Conservation (phyloP, 2,113 vertebrate genomes). For the Myotis lucifugus region DNA sequence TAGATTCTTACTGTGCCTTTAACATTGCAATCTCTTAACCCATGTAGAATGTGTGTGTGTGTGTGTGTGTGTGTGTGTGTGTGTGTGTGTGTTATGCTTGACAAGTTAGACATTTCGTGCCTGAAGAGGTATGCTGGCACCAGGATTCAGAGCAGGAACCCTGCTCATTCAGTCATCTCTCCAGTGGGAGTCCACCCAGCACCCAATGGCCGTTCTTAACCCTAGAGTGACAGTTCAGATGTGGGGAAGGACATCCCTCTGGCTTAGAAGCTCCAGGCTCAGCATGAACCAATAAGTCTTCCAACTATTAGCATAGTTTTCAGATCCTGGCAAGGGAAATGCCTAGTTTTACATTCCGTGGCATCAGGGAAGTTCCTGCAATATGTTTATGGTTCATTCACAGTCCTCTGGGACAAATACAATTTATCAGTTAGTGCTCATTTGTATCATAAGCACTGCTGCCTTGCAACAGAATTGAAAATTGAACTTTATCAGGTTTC, state of each 20-base stretch:
- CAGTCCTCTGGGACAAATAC: not conserved
- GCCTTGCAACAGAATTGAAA: not conserved
- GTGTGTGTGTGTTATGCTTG: not conserved
- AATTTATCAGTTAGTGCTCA: not conserved
- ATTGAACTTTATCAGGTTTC: not conserved
- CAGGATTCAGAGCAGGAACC: not conserved
- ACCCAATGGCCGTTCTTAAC: not conserved
- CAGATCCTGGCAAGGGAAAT: not conserved
- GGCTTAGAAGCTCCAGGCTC: not conserved
- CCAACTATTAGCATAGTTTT: not conserved
- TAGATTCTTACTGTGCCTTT: not conserved
- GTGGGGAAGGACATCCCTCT: not conserved
- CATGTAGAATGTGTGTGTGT: not conserved
- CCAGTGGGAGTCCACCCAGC: not conserved
- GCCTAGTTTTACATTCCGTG: not conserved
- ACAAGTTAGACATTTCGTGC: not conserved
- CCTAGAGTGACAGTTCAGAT: not conserved
- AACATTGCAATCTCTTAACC: not conserved
- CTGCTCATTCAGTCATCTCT: fast-evolving
- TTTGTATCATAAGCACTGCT: not conserved
- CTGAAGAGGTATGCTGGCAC: not conserved
- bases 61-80: not conserved
- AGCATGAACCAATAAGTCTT: not conserved
- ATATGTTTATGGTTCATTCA: not conserved
- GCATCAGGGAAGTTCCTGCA: not conserved